Percentiles rank a stretch among this genome's conserved stretches.
These are phyloP conservation scores for Fukomys damarensis DNA, from an alignment of 2,113 vertebrate species.

Conservation along the genomic window DNA sequence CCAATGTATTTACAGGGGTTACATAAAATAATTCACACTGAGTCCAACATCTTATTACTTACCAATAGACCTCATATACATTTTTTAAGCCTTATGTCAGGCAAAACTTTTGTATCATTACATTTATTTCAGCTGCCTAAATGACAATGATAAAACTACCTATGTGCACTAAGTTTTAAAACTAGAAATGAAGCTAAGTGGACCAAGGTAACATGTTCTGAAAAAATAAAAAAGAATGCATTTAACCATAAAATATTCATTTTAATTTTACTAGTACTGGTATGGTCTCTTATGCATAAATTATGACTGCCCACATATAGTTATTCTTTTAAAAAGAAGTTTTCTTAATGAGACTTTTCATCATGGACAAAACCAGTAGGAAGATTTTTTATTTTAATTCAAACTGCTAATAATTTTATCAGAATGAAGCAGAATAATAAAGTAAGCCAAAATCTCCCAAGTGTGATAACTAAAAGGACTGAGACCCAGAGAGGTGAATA, in stretches of 20 bases:
- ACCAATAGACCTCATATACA: neutral
- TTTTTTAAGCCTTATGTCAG: neutral
- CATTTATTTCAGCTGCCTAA: neutral
- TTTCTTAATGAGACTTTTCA: neutral
- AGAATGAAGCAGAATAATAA: neutral
- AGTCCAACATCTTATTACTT: neutral
- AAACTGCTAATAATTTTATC: neutral
- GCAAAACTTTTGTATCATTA: neutral
- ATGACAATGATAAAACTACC: neutral
- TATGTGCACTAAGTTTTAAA: neutral
- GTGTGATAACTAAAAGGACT: neutral
- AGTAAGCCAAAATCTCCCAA: neutral
- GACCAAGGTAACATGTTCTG: neutral
- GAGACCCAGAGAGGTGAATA: neutral
- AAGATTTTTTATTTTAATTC: neutral
- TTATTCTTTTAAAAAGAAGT: neutral
- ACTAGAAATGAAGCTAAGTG: constrained; percentile 31
- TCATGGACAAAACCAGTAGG: neutral
- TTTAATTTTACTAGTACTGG: neutral
- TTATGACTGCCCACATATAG: neutral
- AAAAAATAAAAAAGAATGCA: neutral
- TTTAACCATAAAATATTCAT: neutral
- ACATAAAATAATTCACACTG: neutral
- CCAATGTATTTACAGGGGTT: neutral
- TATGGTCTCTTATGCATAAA: neutral